Evolutionary conservation across 2,113 vertebrate species (phyloP), one percentile per base, ranked within the genome.

Genomic region (Takifugu bimaculatus): DNA sequence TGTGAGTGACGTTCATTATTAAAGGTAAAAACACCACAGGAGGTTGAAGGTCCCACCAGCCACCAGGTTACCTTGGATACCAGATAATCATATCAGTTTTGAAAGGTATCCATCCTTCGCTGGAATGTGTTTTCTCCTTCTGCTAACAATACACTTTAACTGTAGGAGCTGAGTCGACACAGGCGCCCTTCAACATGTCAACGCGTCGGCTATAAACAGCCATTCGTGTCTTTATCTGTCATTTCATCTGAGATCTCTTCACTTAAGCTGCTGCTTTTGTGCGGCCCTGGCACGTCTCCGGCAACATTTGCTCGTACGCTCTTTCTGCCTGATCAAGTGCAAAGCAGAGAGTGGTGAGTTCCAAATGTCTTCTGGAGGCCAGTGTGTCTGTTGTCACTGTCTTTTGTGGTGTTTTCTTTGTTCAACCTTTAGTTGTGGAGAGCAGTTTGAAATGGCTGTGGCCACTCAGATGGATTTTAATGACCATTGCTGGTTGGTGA

Each of bases 311-410:
- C 25, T 25, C 57, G 39, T 20, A 20, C n/a, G 59, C 29, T 44
- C 26, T 42, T 54, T n/a, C 26, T 28, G 2, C 29, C 27, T 26
- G 49, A 64, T 65, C 26, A 26, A 47, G 15, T 51, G 42, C 15
- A 29, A 39, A 7, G 14, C 53, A 35, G 20, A 35, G 4, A 72
- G 47, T 15, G 14, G 26, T 32, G 83, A 87, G 54, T 79, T 74
- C 65, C 83, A 71, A 81, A 75, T 32, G 59, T 85, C 72, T 77
- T 67, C 43, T 47, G 45, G 26, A 6, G 74, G n/a, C 85, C 89
- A 68, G 58, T 66, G 68, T 85, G 28, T 28, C 54, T 81, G 13
- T 58, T 81, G 60, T 60, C 63, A 2, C 60, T 87, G 62, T 88
- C 88, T 0, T 84, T 91, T 61, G 32, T 50, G 43, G 5, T 2